Evolutionary conservation across 37 sponge, comb jelly and placozoan genomes (phyloP).

Genomic region (Eunapius fragilis): DNA sequence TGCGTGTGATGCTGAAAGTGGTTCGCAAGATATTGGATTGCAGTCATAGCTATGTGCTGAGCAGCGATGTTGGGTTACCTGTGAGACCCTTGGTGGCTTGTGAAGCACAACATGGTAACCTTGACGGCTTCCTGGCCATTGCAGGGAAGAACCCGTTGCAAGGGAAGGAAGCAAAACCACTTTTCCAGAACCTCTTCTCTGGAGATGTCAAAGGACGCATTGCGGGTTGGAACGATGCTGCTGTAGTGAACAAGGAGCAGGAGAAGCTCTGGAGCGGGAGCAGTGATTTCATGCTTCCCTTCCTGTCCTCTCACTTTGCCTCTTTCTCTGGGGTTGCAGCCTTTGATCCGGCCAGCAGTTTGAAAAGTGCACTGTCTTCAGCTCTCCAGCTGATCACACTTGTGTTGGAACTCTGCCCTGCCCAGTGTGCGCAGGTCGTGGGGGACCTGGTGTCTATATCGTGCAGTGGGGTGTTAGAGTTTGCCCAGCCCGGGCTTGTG

Average conservation of each 20-base stretch:
- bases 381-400: neutral
- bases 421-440: neutral
- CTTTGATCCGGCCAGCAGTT: conserved; percentile 46
- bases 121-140: conserved; percentile 27
- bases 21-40: conserved; percentile 15
- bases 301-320: conserved; percentile 40
- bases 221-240: conserved; percentile 27
- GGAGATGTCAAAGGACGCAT: conserved; percentile 31
- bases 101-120: neutral
- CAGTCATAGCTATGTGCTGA: conserved; percentile 21
- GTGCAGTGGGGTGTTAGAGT: conserved; percentile 39
- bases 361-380: conserved; percentile 60
- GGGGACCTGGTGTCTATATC: conserved; percentile 8
- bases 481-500: conserved; percentile 10
- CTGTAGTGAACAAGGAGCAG: conserved; percentile 21
- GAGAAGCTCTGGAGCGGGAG: conserved; percentile 30
- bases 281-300: conserved; percentile 14
- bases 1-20: conserved; percentile 32
- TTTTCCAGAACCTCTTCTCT: conserved; percentile 45
- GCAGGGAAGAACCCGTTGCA: conserved; percentile 27
- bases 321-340: conserved; percentile 57
- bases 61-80: neutral
- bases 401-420: conserved; percentile 8
- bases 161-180: conserved; percentile 13
- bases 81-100: neutral